These are phyloP conservation scores for Tribolium madens DNA, from an alignment of 1,140 invertebrate species.

Conservation along the genomic window DNA sequence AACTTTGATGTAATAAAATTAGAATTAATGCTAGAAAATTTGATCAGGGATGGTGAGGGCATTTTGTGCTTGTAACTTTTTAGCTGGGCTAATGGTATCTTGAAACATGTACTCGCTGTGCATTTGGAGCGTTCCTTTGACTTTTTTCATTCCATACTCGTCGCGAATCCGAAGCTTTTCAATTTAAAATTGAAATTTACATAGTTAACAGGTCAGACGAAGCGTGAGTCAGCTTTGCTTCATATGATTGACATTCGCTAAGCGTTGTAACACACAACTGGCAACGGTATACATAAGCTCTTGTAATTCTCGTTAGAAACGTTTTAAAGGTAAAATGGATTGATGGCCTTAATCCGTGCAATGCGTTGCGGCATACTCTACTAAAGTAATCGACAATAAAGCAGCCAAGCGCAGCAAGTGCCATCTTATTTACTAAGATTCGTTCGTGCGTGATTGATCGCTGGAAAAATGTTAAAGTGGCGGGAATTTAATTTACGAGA, in stretches of 20 bases:
- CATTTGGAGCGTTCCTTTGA: conserved; percentile 7
- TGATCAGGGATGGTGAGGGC: no score
- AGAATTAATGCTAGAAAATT: no score
- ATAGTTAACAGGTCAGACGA: conserved; percentile 34
- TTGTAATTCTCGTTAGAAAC: conserved; percentile 33
- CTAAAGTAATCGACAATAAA: conserved; percentile 40
- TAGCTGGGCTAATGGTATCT: not conserved
- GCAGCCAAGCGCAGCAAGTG: conserved; percentile 35
- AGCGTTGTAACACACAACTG: conserved; percentile 18
- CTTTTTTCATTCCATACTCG: not conserved
- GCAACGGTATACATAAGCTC: conserved; percentile 4
- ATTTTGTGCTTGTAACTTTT: not conserved
- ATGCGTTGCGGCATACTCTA: conserved; percentile 16
- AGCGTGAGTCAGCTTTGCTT: conserved; percentile 22
- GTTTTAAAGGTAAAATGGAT: conserved; percentile 29
- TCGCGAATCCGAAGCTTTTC: conserved; percentile 12
- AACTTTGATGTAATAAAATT: no score
- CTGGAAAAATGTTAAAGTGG: conserved; percentile 42
- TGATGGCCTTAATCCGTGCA: conserved; percentile 39
- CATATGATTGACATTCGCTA: conserved; percentile 23
- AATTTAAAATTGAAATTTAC: conserved; percentile 35
- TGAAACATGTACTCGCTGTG: not conserved
- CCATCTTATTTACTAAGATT: conserved; percentile 44
- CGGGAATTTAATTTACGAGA: conserved; percentile 45
- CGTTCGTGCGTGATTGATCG: conserved; percentile 44